Evolutionary conservation across 2,888 invertebrate species (phyloP), one percentile per base, ranked within the genome.

Genomic region (Leucophenga montana): DNA sequence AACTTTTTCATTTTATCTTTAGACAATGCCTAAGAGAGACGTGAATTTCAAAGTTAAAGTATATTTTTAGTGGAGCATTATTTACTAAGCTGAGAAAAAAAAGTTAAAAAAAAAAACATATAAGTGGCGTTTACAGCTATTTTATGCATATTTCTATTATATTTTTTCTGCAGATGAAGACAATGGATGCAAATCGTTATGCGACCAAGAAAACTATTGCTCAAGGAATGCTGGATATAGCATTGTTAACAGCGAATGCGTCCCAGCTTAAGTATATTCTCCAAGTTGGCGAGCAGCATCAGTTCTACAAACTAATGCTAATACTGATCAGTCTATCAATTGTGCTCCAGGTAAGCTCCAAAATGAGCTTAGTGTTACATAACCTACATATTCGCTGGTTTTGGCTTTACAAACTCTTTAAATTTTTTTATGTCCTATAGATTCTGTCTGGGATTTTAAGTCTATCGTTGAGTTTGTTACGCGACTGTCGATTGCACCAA

Each of bases 151-250:
- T n/a, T 16, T 4, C 54, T 44, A 44, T 14, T 22, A 3, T 67
- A 31, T 44, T 11, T 46, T 46, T 83, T 80, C 73, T 90, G 56
- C 88, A 93, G 93, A 86, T 91, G 79, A 95, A 95, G 88, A 91
- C 92, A 0, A 89, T 96, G 87, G 95, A 96, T 85, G 94, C 95
- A 3, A 97, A 96, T 89, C 92, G 94, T 77, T 97, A 96, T 91
- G 96, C 96, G 22, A 96, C 96, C 11, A 97, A 96, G 89, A 97
- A 97, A 89, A 96, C 96, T 0, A 95, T 96, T 70, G 95, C 96
- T 0, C 96, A 96, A 90, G 96, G 96, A 4, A 94, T 96, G 92
- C 91, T 96, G 79, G 96, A 96, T 87, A 95, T 96, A 70, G 96
- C 96, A 0, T 89, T 96, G 74, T 90, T 96, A 66, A 96, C 96